Base-by-base conservation (phyloP, 1,140 invertebrate species). In the Trypoxylus dichotomus region DNA sequence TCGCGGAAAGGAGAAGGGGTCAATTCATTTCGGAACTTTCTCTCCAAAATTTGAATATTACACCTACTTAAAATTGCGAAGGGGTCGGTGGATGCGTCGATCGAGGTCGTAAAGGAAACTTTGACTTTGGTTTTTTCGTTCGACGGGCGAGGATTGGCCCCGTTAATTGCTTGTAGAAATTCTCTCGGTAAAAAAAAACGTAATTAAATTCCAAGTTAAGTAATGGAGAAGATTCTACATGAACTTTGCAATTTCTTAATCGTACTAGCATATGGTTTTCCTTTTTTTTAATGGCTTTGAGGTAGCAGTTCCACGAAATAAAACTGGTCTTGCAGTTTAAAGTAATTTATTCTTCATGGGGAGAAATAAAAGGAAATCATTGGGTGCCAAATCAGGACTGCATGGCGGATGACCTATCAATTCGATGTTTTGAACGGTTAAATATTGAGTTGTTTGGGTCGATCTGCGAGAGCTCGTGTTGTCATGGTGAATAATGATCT, bases 21-120 rank as follows among this genome's bases (percentile, higher is more conserved):
- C 60, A 68, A 68, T 27, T 68, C 60, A 25, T 29, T 68, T 68
- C 24, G 15, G 47, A 68, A 68, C 21, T 29, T 68, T 68, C 24
- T 7, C n/a, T n/a, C n/a, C 21, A 68, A 68, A 54, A 27, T 68
- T 68, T 68, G 27, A 68, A 68, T 68, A 68, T 68, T 68, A 68
- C 60, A 68, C 60, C 60, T 29, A 68, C 60, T 68, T 68, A 68
- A 68, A 68, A 68, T 68, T 68, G 60, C 24, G 60, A 15, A 15
- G 21, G 27, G 27, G 21, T 68, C 21, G 60, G 27, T 15, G 60
- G 60, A 27, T 68, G 27, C 32, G 32, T 68, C 3, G 60, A 29
- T 15, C 21, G 27, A 68, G 27, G 60, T 68, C 60, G 60, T 8
- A 21, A 68, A 54, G 15, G 47, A 19, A 54, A 54, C 19, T 19